Evolutionary conservation across 2,888 invertebrate genomes (phyloP).

Genomic region (Phrixothrix hirtus): DNA sequence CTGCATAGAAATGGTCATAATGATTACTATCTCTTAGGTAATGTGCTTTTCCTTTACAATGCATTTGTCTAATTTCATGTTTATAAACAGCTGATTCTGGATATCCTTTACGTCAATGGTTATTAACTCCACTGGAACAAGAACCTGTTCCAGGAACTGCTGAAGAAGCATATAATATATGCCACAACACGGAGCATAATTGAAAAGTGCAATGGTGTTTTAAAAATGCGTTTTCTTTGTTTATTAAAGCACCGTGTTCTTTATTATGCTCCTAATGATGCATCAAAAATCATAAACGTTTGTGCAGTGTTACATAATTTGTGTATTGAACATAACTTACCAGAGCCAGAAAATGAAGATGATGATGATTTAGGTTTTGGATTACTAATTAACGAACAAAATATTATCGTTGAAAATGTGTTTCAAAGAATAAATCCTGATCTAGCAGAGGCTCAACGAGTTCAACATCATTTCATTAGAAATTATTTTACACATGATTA

Average conservation of each 20-base stretch:
- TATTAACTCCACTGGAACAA: constrained; percentile 38
- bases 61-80: background rate
- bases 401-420: too few species aligned
- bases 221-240: constrained; percentile 37
- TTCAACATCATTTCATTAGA: too few species aligned
- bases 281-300: constrained; percentile 38
- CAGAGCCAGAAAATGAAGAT: background rate
- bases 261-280: constrained; percentile 38
- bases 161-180: constrained; percentile 28
- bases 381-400: too few species aligned
- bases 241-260: constrained; percentile 33
- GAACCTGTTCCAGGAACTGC: constrained; percentile 12
- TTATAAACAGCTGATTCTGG: constrained; percentile 39
- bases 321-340: constrained; percentile 35
- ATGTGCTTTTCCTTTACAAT: background rate
- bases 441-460: too few species aligned
- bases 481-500: too few species aligned
- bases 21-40: constrained; percentile 29
- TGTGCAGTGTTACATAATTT: too few species aligned
- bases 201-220: constrained; percentile 35
- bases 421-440: too few species aligned
- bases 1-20: constrained; percentile 24
- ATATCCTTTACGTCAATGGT: constrained; percentile 37
- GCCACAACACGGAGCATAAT: constrained; percentile 33
- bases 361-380: background rate